phyloP scores from a whole-genome alignment of 2,113 vertebrate genomes.

The Fregata magnificens region DNA sequence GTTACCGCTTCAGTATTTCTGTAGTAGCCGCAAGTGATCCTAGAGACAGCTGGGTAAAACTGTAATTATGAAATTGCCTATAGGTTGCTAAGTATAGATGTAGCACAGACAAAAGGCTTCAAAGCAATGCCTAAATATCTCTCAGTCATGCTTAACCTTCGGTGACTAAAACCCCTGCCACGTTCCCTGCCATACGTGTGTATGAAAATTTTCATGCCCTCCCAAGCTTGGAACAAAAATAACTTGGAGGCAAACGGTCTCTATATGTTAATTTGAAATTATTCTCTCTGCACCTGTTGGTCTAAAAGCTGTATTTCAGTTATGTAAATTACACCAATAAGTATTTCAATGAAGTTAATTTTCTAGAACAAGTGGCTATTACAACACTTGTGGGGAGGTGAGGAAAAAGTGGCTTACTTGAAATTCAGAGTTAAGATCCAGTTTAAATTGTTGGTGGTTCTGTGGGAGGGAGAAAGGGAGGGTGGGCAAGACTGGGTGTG shows the following conservation, averaged over 20 bases:
- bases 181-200: background rate
- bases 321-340: background rate
- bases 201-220: background rate
- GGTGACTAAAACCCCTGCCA: background rate
- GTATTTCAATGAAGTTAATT: background rate
- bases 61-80: background rate
- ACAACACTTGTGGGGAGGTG: background rate
- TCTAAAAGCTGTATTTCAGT: background rate
- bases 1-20: rapidly evolving
- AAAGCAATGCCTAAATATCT: background rate
- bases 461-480: background rate
- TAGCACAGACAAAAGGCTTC: background rate
- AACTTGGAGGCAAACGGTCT: background rate
- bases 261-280: background rate
- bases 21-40: background rate
- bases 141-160: background rate
- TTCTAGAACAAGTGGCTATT: background rate
- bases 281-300: background rate
- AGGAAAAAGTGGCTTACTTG: background rate
- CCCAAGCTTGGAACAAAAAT: background rate
- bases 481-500: background rate
- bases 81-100: background rate
- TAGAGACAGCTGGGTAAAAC: background rate
- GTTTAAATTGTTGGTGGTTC: background rate
- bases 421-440: background rate